Conservation (phyloP, 2,797 vertebrate species). For the Ceyx erithaca region DNA sequence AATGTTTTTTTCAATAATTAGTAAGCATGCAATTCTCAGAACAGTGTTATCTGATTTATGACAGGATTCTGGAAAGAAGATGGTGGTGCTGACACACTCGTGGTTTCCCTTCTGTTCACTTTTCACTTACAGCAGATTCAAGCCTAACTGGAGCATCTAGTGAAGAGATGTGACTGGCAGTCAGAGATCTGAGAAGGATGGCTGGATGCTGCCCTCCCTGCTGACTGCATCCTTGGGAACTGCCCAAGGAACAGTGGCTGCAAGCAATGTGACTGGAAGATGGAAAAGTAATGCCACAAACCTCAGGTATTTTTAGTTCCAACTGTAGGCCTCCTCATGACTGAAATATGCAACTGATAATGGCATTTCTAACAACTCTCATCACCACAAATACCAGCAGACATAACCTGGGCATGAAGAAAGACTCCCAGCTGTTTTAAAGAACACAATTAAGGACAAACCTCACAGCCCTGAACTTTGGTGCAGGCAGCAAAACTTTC, state of each 20-base stretch:
- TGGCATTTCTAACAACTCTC: neutral
- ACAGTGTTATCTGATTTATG: constrained; percentile 52
- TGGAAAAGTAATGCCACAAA: neutral
- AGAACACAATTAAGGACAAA: neutral
- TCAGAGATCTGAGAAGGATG: neutral
- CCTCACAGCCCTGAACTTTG: neutral
- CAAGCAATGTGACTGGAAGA: neutral
- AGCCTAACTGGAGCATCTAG: constrained; percentile 6
- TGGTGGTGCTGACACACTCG: neutral
- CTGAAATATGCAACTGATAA: neutral
- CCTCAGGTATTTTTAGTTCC: neutral
- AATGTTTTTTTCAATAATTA: constrained; percentile 60
- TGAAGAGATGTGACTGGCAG: neutral
- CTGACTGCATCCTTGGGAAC: neutral
- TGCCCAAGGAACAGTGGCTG: neutral
- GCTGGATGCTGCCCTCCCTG: neutral
- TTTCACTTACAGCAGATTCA: neutral
- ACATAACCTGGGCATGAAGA: neutral
- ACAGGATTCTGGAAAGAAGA: constrained; percentile 49
- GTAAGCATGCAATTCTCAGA: constrained; percentile 56
- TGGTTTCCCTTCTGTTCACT: constrained; percentile 40
- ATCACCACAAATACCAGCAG: neutral
- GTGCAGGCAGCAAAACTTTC: neutral
- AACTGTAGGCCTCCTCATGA: neutral
- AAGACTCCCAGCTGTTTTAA: neutral